These are phyloP conservation scores for Coracias cyanogaster DNA, from an alignment of 2,797 vertebrate species.

Conservation along the genomic window DNA sequence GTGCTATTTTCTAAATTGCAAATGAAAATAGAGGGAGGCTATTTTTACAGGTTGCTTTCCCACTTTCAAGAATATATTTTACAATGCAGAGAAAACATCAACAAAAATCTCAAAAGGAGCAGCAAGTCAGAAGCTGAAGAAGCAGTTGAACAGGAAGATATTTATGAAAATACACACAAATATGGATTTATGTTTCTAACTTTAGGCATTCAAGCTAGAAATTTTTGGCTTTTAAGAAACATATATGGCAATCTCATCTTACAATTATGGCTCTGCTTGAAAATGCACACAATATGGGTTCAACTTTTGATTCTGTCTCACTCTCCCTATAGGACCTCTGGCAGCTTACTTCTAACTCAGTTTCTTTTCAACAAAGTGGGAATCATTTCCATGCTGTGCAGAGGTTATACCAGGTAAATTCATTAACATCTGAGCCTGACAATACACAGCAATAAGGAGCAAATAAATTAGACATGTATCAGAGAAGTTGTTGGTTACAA, in stretches of 20 bases:
- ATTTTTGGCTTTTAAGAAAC: neutral
- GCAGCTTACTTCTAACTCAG: neutral
- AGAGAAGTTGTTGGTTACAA: neutral
- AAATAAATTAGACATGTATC: neutral
- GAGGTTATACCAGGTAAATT: neutral
- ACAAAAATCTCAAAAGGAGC: slow-evolving; percentile 5
- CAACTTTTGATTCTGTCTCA: slow-evolving; percentile 2
- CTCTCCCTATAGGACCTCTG: neutral
- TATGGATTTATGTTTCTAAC: neutral
- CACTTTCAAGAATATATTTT: neutral
- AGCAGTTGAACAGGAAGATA: neutral
- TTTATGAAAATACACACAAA: neutral
- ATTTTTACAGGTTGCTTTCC: slow-evolving; percentile 1
- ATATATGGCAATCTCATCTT: neutral
- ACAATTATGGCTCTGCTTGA: neutral
- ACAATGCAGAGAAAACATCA: neutral
- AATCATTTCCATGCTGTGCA: neutral
- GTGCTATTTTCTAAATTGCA: neutral
- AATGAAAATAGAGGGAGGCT: neutral
- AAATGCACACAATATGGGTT: neutral
- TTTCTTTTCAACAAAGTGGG: slow-evolving; percentile 33
- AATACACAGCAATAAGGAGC: neutral
- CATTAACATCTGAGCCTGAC: neutral
- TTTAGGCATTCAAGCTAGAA: neutral
- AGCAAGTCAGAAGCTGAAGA: neutral